Conservation (phyloP, 2,888 invertebrate genomes). For the Bombylius major region DNA sequence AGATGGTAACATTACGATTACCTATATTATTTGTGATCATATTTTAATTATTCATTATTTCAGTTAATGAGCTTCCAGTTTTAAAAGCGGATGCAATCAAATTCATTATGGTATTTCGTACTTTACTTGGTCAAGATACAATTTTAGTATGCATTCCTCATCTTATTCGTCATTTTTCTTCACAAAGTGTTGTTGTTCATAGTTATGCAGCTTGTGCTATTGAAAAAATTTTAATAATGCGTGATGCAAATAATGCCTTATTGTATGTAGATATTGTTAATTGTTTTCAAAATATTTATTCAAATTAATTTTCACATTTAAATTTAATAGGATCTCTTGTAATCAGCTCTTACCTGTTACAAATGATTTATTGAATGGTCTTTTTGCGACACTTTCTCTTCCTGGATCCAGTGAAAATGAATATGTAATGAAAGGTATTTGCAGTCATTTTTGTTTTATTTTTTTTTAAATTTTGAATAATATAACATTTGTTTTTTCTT, state of each 20-base stretch:
- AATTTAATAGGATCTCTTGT: conserved; percentile 40
- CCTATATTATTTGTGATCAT: conserved; percentile 12
- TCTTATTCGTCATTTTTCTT: conserved; percentile 61
- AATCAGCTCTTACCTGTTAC: conserved; percentile 55
- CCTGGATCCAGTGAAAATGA: conserved; percentile 84
- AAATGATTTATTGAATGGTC: conserved; percentile 53
- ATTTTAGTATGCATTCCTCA: conserved; percentile 64
- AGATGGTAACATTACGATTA: conserved; percentile 42
- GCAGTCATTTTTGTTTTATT: background rate
- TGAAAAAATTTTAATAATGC: conserved; percentile 75
- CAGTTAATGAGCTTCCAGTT: conserved; percentile 79
- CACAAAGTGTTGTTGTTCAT: conserved; percentile 77
- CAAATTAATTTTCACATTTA: no score
- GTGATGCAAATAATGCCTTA: conserved; percentile 42
- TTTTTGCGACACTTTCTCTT: conserved; percentile 62
- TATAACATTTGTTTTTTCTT: conserved; percentile 22
- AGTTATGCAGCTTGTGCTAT: conserved; percentile 89
- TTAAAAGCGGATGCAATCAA: conserved; percentile 94
- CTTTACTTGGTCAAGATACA: conserved; percentile 68
- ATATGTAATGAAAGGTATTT: conserved; percentile 77
- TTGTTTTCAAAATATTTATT: background rate
- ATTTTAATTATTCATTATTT: background rate
- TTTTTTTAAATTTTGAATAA: conserved; percentile 22
- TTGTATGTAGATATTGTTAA: conserved; percentile 39
- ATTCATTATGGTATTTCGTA: conserved; percentile 91